phyloP scores from a whole-genome alignment of 2,888 invertebrate species.

The Hipparchia sbordonii region DNA sequence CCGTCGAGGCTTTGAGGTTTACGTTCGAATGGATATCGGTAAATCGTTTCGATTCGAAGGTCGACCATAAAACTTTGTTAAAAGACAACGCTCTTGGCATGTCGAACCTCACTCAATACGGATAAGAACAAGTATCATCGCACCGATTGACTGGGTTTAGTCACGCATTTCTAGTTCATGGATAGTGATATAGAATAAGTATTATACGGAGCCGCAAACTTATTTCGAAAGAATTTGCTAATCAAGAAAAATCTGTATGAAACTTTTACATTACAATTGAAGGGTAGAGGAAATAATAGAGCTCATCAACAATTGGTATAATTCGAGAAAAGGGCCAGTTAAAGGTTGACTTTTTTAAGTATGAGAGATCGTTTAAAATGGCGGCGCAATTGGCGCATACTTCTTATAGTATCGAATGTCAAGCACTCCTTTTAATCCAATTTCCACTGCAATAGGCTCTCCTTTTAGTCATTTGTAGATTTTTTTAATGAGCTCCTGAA shows the following conservation, averaged over 20 bases:
- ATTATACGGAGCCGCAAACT: too few species aligned
- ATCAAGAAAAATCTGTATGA: not conserved
- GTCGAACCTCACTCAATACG: conserved; percentile 68
- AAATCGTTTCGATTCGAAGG: conserved; percentile 47
- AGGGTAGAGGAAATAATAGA: too few species aligned
- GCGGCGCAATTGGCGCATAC: too few species aligned
- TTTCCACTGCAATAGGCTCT: too few species aligned
- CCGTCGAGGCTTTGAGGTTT: conserved; percentile 20
- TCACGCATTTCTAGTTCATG: conserved; percentile 55
- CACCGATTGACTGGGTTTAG: conserved; percentile 58
- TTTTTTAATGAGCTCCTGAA: too few species aligned
- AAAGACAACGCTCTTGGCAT: conserved; percentile 64
- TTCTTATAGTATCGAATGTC: too few species aligned
- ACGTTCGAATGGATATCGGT: conserved; percentile 35
- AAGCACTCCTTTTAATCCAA: too few species aligned
- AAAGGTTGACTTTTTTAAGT: too few species aligned
- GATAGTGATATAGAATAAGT: not conserved
- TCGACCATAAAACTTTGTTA: conserved; percentile 66
- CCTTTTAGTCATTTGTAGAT: too few species aligned
- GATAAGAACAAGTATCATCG: conserved; percentile 58
- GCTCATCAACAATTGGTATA: too few species aligned
- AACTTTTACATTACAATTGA: not conserved
- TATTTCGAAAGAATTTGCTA: not conserved
- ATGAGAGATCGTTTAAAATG: too few species aligned
- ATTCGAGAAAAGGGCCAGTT: too few species aligned